These are phyloP conservation scores for Dipus sagitta DNA, from an alignment of 2,797 vertebrate genomes.

Conservation along the genomic window DNA sequence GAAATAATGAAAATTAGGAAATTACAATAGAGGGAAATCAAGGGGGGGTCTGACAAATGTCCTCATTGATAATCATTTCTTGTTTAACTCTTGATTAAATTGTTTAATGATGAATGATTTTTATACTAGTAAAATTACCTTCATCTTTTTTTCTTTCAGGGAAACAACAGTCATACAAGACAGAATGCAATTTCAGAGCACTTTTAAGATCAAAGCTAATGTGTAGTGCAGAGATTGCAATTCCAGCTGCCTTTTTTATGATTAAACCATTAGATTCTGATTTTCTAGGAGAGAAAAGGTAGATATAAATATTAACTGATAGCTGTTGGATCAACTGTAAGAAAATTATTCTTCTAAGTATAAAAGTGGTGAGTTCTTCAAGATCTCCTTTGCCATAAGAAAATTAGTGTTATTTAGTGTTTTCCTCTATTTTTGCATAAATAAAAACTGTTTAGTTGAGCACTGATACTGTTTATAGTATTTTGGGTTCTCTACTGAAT, in stretches of 20 bases:
- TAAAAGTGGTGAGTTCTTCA: not conserved
- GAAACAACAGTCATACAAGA: not conserved
- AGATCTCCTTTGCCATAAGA: not conserved
- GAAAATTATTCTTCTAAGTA: not conserved
- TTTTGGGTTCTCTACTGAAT: conserved; percentile 72
- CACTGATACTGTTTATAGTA: conserved; percentile 16
- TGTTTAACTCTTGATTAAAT: not conserved
- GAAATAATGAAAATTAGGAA: conserved; percentile 4
- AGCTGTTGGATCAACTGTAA: not conserved
- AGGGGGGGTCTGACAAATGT: not conserved
- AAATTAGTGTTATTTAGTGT: not conserved
- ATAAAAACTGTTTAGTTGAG: conserved; percentile 39
- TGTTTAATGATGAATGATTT: not conserved
- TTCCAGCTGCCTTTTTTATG: not conserved
- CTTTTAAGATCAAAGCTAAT: not conserved
- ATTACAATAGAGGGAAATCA: not conserved
- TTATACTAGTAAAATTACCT: not conserved
- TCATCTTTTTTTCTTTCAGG: not conserved
- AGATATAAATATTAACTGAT: not conserved
- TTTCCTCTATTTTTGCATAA: conserved; percentile 73
- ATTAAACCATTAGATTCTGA: not conserved
- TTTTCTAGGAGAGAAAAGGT: not conserved
- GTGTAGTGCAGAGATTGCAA: not conserved
- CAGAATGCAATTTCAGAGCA: not conserved
- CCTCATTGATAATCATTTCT: not conserved